A percentile compares a stretch with the other conserved stretches of the same genome.
These are phyloP conservation scores for Lasioglossum morio DNA, from an alignment of 2,888 invertebrate species.

Conservation along the genomic window DNA sequence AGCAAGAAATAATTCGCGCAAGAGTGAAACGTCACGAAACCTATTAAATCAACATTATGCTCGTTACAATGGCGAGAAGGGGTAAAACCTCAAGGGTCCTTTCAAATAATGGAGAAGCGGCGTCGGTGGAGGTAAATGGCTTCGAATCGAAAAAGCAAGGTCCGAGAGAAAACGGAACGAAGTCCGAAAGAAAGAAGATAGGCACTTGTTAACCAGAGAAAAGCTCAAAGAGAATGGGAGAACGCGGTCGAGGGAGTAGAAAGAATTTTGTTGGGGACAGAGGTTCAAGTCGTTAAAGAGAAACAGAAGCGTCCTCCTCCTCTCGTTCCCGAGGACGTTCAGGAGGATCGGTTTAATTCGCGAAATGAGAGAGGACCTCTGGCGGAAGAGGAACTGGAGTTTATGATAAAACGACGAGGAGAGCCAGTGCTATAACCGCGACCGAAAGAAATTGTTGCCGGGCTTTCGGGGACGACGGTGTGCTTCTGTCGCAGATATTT, in stretches of 20 bases:
- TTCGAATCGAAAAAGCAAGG: background rate
- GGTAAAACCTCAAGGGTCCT: background rate
- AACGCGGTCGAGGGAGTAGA: background rate
- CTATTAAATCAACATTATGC: background rate
- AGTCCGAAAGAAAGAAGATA: background rate
- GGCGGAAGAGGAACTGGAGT: background rate
- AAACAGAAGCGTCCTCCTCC: conserved; percentile 20
- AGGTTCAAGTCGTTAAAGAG: conserved; percentile 22
- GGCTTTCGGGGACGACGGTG: conserved; percentile 32
- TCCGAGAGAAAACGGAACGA: background rate
- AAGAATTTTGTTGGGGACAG: background rate
- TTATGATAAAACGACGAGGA: background rate
- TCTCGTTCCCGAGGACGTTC: conserved; percentile 7
- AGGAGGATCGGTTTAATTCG: conserved; percentile 47
- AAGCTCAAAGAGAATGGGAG: background rate
- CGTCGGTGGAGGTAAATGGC: background rate
- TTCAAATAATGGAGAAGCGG: background rate
- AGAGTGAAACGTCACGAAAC: background rate
- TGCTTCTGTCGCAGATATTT: conserved; percentile 50
- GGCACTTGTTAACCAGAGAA: background rate
- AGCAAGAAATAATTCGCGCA: background rate
- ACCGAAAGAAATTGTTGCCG: conserved; percentile 39
- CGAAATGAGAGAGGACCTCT: background rate
- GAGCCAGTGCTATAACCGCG: background rate
- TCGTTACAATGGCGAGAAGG: background rate